These are phyloP conservation scores for Cochlearius cochlearius DNA, from an alignment of 2,113 vertebrate genomes.

Conservation along the genomic window DNA sequence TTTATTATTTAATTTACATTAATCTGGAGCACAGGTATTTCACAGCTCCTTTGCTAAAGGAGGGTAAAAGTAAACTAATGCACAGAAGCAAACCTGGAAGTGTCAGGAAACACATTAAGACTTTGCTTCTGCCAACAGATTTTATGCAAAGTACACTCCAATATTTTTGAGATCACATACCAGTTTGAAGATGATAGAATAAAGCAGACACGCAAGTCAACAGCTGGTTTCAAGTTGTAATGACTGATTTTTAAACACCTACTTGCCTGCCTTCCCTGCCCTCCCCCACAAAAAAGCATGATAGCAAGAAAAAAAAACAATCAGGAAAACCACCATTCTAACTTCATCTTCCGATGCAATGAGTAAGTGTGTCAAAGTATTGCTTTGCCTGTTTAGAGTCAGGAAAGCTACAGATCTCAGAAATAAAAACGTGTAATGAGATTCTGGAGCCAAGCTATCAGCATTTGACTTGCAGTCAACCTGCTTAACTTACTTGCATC, in stretches of 20 bases:
- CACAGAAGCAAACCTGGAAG: not conserved
- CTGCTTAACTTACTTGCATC: not conserved
- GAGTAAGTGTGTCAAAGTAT: not conserved
- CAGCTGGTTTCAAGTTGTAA: not conserved
- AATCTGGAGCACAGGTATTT: not conserved
- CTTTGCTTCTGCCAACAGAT: not conserved
- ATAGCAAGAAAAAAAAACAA: not conserved
- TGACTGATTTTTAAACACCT: not conserved
- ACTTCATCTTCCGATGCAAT: not conserved
- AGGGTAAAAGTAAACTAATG: not conserved
- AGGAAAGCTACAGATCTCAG: not conserved
- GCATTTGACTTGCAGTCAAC: not conserved
- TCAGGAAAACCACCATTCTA: not conserved
- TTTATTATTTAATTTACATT: not conserved
- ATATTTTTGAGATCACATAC: not conserved
- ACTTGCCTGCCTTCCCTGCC: not conserved
- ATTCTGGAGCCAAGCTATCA: not conserved
- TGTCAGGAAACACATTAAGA: not conserved
- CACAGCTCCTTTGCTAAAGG: not conserved
- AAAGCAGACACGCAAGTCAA: not conserved
- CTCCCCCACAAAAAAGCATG: not conserved
- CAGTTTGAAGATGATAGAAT: not conserved
- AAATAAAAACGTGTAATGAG: not conserved
- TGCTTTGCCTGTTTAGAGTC: not conserved
- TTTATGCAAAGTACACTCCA: not conserved